A percentile compares a stretch with the other conserved stretches of the same genome.
Conservation (phyloP, 2,888 invertebrate genomes). For the Tricholauxania praeusta region DNA sequence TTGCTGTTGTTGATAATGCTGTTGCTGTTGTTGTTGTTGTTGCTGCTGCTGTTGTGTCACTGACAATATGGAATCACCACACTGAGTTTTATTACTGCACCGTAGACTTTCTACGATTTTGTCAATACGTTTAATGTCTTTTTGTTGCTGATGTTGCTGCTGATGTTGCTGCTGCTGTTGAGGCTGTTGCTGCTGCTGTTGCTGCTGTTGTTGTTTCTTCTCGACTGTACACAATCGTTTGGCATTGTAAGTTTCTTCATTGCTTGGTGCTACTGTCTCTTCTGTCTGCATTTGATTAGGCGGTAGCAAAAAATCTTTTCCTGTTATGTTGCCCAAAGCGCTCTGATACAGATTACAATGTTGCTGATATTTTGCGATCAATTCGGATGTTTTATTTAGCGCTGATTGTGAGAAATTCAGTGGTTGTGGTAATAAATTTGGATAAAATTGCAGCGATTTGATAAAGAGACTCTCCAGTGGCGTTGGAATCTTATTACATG, state of each 20-base stretch:
- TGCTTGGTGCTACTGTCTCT: slow-evolving; percentile 23
- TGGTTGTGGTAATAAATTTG: slow-evolving; percentile 65
- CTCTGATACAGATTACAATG: slow-evolving; percentile 64
- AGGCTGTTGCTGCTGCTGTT: slow-evolving; percentile 38
- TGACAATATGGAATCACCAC: neutral
- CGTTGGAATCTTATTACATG: slow-evolving; percentile 55
- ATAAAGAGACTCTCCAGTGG: slow-evolving; percentile 67
- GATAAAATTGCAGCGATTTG: slow-evolving; percentile 67
- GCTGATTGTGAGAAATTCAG: slow-evolving; percentile 68
- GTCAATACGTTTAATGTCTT: slow-evolving; percentile 67
- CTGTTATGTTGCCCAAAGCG: slow-evolving; percentile 44
- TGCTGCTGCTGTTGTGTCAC: slow-evolving; percentile 47
- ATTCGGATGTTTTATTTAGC: slow-evolving; percentile 64
- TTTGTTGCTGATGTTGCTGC: slow-evolving; percentile 52
- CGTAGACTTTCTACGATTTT: slow-evolving; percentile 67
- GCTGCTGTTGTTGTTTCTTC: slow-evolving; percentile 42
- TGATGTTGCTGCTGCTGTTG: slow-evolving; percentile 41
- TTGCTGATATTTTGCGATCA: slow-evolving; percentile 66
- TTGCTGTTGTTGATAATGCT: slow-evolving; percentile 41
- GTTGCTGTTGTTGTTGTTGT: slow-evolving; percentile 48
- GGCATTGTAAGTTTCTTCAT: slow-evolving; percentile 49
- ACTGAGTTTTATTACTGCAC: slow-evolving; percentile 42
- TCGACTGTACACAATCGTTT: slow-evolving; percentile 57
- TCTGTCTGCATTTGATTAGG: slow-evolving; percentile 23
- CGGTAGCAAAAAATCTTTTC: slow-evolving; percentile 43